Evolutionary conservation across 1,140 invertebrate genomes (phyloP), one percentile per base, ranked within the genome.

Genomic region (Formica exsecta): DNA sequence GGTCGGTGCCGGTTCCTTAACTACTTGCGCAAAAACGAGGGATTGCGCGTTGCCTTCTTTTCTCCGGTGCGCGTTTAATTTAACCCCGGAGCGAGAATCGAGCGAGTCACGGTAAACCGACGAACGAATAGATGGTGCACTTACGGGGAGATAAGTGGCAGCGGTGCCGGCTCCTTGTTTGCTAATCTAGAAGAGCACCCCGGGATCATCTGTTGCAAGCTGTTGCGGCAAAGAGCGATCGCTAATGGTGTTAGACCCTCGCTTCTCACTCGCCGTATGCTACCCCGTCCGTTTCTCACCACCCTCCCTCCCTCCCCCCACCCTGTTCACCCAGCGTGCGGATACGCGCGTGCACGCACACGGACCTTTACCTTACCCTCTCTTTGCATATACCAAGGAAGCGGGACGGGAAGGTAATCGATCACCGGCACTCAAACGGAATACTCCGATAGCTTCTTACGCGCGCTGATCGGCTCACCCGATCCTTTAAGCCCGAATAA

Each of bases 171-270:
- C 81, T 90, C 84, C 91, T 93, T 91, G 92, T 92, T 92, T 93
- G 92, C 90, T 93, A 92, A 93, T 93, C 91, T 92, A 89, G 88
- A 91, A 90, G 91, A 92, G 88, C 84, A 73, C 66, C 76, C 70
- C 81, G 79, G 80, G 91, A 94, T 94, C 92, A 93, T 93, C 91
- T 93, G 92, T 91, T 93, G 92, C 90, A 88, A 91, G 87, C 85
- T 91, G 89, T 92, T 92, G 89, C 59, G 89, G 89, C 77, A 87
- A 89, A 88, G 90, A 92, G 89, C 87, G 92, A 93, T 93, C 91
- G 87, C 86, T 93, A 93, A 93, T 93, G 90, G 91, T 87, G 90
- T 93, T 92, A 91, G 77, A 89, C 81, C 66, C 77, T 70, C 59
- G 74, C 54, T 61, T 73, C 83, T 68, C 76, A 65, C 85, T 70